A percentile compares a stretch with the other conserved stretches of the same genome.
Evolutionary conservation across 2,888 invertebrate species (phyloP).

Genomic region (Spilarctia lutea): DNA sequence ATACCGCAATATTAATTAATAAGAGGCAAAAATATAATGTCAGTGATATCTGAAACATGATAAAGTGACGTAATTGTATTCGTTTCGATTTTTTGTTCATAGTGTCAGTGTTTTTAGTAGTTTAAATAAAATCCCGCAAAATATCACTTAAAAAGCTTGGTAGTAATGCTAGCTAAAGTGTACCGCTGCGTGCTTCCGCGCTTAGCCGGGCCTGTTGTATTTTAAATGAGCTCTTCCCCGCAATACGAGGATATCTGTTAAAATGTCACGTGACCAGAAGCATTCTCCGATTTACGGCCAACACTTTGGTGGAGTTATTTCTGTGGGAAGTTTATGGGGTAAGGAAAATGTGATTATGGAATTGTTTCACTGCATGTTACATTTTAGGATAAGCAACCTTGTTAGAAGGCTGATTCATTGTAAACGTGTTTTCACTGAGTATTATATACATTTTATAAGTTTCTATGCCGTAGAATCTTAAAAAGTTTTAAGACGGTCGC

Average conservation of each 20-base stretch:
- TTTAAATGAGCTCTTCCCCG: conserved; percentile 78
- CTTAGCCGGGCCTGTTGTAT: conserved; percentile 74
- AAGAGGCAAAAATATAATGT: no score
- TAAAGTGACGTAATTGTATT: no score
- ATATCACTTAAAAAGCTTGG: conserved; percentile 65
- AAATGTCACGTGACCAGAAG: conserved; percentile 55
- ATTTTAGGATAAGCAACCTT: not conserved
- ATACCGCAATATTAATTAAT: no score
- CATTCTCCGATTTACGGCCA: conserved; percentile 61
- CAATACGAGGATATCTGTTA: conserved; percentile 65
- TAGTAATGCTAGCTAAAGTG: conserved; percentile 51
- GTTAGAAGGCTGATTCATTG: not conserved
- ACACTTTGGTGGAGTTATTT: conserved; percentile 39
- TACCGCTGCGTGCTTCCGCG: conserved; percentile 56
- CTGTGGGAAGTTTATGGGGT: conserved; percentile 23
- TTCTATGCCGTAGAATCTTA: no score
- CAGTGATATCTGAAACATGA: no score
- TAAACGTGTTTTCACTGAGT: not conserved
- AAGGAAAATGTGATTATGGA: conserved; percentile 24
- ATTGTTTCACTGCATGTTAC: conserved; percentile 17
- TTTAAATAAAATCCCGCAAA: conserved; percentile 3
- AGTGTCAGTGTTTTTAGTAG: not conserved
- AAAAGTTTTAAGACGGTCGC: no score
- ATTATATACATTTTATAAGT: not conserved
- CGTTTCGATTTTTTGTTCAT: not conserved